Evolutionary conservation across 2,888 invertebrate species (phyloP).

Genomic region (Branchellion lobata): DNA sequence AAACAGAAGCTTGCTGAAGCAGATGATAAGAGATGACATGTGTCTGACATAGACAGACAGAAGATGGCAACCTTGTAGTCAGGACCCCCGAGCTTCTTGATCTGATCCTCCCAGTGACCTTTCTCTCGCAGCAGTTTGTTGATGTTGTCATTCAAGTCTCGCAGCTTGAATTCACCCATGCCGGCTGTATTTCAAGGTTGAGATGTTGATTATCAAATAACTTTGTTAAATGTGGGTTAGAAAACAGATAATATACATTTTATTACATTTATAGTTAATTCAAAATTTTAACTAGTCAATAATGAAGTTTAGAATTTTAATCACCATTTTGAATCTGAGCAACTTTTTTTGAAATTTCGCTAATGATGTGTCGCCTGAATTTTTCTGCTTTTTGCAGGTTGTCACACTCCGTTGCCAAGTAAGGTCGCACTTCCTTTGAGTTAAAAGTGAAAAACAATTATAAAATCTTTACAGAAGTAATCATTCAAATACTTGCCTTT

Average conservation of each 20-base stretch:
- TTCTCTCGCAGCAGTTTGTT: conserved; percentile 94
- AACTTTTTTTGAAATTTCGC: conserved; percentile 96
- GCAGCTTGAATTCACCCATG: conserved; percentile 94
- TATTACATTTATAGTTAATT: background rate
- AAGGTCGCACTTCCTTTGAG: conserved; percentile 79
- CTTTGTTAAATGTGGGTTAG: background rate
- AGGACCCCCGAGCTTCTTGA: conserved; percentile 89
- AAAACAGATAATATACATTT: background rate
- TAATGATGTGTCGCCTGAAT: conserved; percentile 92
- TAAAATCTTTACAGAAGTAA: background rate
- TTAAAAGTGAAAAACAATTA: conserved; percentile 52
- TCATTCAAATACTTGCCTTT: conserved; percentile 48
- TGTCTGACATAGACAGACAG: background rate
- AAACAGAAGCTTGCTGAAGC: no score
- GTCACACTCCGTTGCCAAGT: conserved; percentile 89
- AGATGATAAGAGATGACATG: background rate
- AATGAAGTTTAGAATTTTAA: background rate
- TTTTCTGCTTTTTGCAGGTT: conserved; percentile 89
- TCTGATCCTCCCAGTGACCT: conserved; percentile 95
- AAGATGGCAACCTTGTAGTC: conserved; percentile 66
- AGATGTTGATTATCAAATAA: background rate
- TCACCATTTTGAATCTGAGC: conserved; percentile 93
- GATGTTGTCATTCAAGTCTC: conserved; percentile 98
- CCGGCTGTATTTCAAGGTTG: conserved; percentile 70
- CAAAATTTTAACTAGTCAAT: background rate